phyloP scores from a whole-genome alignment of 2,888 invertebrate species.

The Subacronicta megacephala region DNA sequence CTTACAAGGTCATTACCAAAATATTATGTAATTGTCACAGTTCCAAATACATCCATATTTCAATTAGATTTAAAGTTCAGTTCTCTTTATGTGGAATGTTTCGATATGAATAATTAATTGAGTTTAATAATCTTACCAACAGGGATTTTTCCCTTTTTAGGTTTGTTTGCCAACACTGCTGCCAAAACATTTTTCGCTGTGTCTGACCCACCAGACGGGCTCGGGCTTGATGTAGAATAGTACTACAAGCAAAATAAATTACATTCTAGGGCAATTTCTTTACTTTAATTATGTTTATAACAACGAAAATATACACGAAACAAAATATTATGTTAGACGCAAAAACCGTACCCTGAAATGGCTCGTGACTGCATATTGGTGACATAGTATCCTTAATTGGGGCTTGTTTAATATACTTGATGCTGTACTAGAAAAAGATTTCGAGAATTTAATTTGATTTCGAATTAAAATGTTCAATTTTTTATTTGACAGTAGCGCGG shows the following conservation, averaged over 20 bases:
- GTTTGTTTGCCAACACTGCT: conserved; percentile 85
- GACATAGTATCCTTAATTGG: conserved; percentile 70
- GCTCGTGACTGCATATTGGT: conserved; percentile 78
- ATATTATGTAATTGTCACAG: conserved; percentile 66
- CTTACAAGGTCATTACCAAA: conserved; percentile 70
- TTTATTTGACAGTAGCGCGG: conserved; percentile 77
- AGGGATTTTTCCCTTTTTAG: conserved; percentile 86
- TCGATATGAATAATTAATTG: not conserved
- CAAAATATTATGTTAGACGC: conserved; percentile 11
- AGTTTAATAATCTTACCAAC: conserved; percentile 75
- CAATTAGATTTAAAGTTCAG: not conserved
- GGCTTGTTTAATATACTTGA: conserved; percentile 74
- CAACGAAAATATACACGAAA: conserved; percentile 22
- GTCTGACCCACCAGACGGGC: conserved; percentile 68
- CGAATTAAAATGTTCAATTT: conserved; percentile 78
- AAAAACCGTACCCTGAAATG: conserved; percentile 74
- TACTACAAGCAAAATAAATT: conserved; percentile 66
- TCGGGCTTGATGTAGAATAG: conserved; percentile 73
- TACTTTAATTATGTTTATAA: conserved; percentile 18
- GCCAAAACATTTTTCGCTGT: conserved; percentile 87
- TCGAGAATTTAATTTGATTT: conserved; percentile 76
- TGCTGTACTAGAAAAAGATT: conserved; percentile 63
- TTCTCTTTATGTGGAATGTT: not conserved
- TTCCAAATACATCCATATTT: conserved; percentile 13
- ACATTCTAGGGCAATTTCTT: conserved; percentile 16